Evolutionary conservation across 1,140 invertebrate species (phyloP), one percentile per base, ranked within the genome.

Genomic region (Chrysomallon squamiferum): DNA sequence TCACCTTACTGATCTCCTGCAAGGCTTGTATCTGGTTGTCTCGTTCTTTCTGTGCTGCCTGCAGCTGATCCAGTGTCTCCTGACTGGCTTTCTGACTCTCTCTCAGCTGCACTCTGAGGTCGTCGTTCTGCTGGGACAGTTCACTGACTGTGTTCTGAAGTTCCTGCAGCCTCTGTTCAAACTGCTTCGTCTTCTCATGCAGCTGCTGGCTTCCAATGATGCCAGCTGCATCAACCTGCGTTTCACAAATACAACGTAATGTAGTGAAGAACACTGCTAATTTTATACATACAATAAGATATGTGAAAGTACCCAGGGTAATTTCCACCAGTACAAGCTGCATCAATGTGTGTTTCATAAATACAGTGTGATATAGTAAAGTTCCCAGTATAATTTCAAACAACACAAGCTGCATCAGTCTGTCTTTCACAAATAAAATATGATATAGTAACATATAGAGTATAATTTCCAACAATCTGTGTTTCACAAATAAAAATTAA

Each of bases 1-100:
- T 64, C 38, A 81, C 80, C 76, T 77, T 81, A 50, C 71, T 84
- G 22, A 74, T 65, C 64, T 84, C 82, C 50, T 84, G 82, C 59
- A 77, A 47, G 30, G 76, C 65, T 47, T 74, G 72, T 43, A 82
- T 81, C 56, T 81, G 77, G 13, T 62, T 62, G 52, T 84, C 82
- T 68, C 81, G 66, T 43, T 84, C 81, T 57, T 75, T 38, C 60
- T 82, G 79, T 27, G 78, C 63, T 32, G 68, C 76, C 52, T 73
- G 65, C 18, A 84, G 61, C 65, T 83, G 75, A 45, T 78, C 72
- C 29, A 78, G 52, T 2, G 76, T 65, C 45, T 74, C 72, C 25
- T 72, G 54, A 32, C 58, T 66, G 1, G 75, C 79, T 27, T 66
- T 72, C 60, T 75, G 71, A 71, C 76, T 74, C 58, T 79, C 81